These are phyloP conservation scores for Lepus americanus DNA, from an alignment of 2,113 vertebrate species.

Conservation along the genomic window DNA sequence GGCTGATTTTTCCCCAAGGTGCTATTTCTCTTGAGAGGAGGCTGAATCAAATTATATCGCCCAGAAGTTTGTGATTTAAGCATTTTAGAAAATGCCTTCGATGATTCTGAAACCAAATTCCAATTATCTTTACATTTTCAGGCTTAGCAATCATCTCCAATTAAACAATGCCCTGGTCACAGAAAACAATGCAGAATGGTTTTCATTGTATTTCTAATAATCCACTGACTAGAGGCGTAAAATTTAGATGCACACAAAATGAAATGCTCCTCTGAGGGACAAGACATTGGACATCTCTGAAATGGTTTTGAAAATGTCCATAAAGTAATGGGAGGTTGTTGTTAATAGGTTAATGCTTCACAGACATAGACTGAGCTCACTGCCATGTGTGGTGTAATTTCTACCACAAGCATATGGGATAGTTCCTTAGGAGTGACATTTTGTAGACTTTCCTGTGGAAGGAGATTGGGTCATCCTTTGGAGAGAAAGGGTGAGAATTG, in stretches of 20 bases:
- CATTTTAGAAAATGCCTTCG: slow-evolving; percentile 27
- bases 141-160: neutral
- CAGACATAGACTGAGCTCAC: neutral
- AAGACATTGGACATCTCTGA: neutral
- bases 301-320: neutral
- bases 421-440: slow-evolving; percentile 36
- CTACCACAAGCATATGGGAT: neutral
- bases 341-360: neutral
- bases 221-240: neutral
- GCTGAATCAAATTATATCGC: neutral
- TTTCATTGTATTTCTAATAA: neutral
- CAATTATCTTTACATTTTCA: neutral
- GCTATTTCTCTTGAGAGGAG: slow-evolving; percentile 17
- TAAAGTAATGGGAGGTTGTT: neutral
- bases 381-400: slow-evolving; percentile 34
- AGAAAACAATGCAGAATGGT: neutral
- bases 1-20: neutral
- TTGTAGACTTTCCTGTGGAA: slow-evolving; percentile 11
- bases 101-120: neutral
- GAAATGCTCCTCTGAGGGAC: neutral
- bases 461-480: neutral
- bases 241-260: neutral
- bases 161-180: neutral
- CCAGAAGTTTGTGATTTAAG: slow-evolving; percentile 41
- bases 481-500: slow-evolving; percentile 8